Evolutionary conservation across 1,140 invertebrate genomes (phyloP).

Genomic region (Megathymus violae): DNA sequence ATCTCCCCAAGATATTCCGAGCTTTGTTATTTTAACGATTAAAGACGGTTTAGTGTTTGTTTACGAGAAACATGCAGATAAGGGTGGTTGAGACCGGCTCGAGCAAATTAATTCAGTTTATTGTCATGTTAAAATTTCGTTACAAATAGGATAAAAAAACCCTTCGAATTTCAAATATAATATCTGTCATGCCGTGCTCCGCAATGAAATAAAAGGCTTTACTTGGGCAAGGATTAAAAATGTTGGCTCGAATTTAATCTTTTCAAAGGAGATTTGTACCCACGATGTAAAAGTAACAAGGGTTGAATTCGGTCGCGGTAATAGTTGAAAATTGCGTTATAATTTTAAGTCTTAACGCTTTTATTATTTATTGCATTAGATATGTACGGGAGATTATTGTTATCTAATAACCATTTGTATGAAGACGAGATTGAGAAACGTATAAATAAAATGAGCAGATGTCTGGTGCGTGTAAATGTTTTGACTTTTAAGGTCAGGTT

Average conservation of each 20-base stretch:
- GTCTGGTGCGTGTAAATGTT: slow-evolving; percentile 27
- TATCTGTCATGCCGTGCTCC: slow-evolving; percentile 26
- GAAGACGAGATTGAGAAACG: slow-evolving; percentile 21
- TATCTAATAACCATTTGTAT: slow-evolving; percentile 30
- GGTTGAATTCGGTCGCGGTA: slow-evolving; percentile 38
- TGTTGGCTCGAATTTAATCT: slow-evolving; percentile 31
- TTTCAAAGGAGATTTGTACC: slow-evolving; percentile 35
- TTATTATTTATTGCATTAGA: slow-evolving; percentile 31
- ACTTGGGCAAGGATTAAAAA: slow-evolving; percentile 28
- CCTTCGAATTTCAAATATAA: slow-evolving; percentile 30
- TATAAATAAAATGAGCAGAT: slow-evolving; percentile 18
- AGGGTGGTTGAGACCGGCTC: slow-evolving; percentile 46
- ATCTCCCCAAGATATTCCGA: slow-evolving; percentile 43
- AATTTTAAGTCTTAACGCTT: slow-evolving; percentile 36
- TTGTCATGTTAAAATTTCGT: slow-evolving; percentile 65
- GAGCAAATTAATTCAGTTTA: slow-evolving; percentile 56
- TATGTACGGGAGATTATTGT: slow-evolving; percentile 25
- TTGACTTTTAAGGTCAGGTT: slow-evolving; percentile 27
- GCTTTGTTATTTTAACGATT: slow-evolving; percentile 64
- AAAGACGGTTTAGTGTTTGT: slow-evolving; percentile 63
- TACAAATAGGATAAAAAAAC: slow-evolving; percentile 39
- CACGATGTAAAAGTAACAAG: slow-evolving; percentile 42
- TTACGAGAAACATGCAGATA: slow-evolving; percentile 59
- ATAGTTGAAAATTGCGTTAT: slow-evolving; percentile 39
- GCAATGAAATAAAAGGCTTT: slow-evolving; percentile 31